A percentile compares a stretch with the other conserved stretches of the same genome.
Conservation (phyloP, 2,888 invertebrate genomes). For the Melinaea marsaeus region DNA sequence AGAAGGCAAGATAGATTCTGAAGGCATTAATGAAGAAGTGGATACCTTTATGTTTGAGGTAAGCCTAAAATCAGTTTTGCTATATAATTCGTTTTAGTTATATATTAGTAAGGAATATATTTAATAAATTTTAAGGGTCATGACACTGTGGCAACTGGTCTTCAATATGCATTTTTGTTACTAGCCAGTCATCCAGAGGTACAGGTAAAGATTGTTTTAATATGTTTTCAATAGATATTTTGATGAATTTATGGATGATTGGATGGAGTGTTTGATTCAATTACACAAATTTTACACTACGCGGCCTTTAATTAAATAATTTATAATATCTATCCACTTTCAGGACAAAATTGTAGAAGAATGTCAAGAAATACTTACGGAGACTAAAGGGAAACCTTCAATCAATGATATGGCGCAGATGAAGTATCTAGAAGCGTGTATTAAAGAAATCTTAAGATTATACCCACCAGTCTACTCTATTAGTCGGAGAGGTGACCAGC, state of each 20-base stretch:
- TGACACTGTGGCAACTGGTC: constrained; percentile 67
- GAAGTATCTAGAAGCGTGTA: constrained; percentile 83
- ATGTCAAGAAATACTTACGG: constrained; percentile 80
- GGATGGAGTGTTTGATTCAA: too few relatives aligned
- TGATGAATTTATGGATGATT: background rate
- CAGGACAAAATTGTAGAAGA: constrained; percentile 81
- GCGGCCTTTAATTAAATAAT: too few relatives aligned
- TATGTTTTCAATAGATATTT: background rate
- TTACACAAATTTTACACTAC: too few relatives aligned
- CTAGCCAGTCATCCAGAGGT: constrained; percentile 59
- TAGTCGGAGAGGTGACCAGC: constrained; percentile 75
- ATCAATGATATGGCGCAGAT: constrained; percentile 80
- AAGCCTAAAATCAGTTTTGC: constrained; percentile 18
- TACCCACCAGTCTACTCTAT: constrained; percentile 84
- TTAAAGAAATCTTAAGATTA: constrained; percentile 59
- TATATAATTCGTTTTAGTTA: background rate
- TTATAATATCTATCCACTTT: background rate
- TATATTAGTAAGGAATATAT: background rate
- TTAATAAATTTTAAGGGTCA: constrained; percentile 68
- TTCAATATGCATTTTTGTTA: constrained; percentile 59
- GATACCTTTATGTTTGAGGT: constrained; percentile 73
- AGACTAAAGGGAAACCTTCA: constrained; percentile 77
- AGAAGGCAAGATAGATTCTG: constrained; percentile 65
- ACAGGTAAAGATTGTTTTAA: constrained; percentile 40
- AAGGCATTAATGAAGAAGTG: constrained; percentile 73